Conservation (phyloP, 2,797 vertebrate genomes). For the Eulemur albifrons region DNA sequence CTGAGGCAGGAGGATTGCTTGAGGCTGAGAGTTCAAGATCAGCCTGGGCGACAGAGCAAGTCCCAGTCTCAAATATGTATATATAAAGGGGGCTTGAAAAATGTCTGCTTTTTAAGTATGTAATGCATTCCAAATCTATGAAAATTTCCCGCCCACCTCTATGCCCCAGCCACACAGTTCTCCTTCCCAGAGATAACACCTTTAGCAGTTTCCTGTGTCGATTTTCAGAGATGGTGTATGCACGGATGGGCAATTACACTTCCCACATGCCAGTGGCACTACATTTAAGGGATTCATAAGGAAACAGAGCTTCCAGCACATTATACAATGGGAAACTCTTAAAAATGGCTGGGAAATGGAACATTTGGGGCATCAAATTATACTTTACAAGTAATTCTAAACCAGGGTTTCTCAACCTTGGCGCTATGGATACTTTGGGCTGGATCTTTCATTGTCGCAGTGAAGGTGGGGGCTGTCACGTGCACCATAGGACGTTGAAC, state of each 20-base stretch:
- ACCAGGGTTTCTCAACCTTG: not conserved
- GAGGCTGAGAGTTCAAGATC: not conserved
- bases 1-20: not conserved
- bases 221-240: not conserved
- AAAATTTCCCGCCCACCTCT: not conserved
- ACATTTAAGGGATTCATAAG: not conserved
- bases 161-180: not conserved
- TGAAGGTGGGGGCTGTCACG: not conserved
- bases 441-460: not conserved
- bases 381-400: not conserved
- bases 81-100: not conserved
- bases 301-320: not conserved
- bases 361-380: not conserved
- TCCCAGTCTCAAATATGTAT: not conserved
- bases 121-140: not conserved
- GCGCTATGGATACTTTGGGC: not conserved
- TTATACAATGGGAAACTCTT: not conserved
- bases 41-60: not conserved
- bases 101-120: not conserved
- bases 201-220: not conserved
- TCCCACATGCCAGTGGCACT: not conserved
- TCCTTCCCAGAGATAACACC: not conserved
- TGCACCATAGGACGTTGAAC: not conserved
- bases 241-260: not conserved
- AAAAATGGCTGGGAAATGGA: not conserved